Evolutionary conservation across 2,888 invertebrate genomes (phyloP), one percentile per base, ranked within the genome.

Genomic region (Polia nebulosa): DNA sequence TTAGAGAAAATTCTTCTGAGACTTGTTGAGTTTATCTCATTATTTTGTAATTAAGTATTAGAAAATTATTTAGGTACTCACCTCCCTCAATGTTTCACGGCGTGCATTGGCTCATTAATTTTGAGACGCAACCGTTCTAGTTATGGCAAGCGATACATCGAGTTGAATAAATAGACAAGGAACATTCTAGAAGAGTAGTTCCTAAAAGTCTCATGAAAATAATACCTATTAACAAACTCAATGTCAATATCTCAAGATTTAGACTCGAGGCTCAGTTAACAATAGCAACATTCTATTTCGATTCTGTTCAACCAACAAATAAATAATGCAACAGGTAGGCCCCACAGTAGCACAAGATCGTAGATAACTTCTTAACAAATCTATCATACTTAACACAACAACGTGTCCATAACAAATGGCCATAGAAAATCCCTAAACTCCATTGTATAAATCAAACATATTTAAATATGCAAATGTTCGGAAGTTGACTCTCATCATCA

Each of bases 381-480:
- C 55, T 29, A 20, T 68, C 44, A 63, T 63, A 34, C 49, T 64
- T 56, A 74, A 44, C 29, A 47, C 22, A 57, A 67, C 44, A 57
- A 29, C 9, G 20, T 22, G 25, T 51, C 56, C 22, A 58, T 52
- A 57, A 78, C 58, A 76, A 64, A 74, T 67, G 25, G 13, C 58
- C 27, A 39, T 67, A 70, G 27, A 45, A 71, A 66, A 66, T 62
- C 69, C 55, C 69, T 66, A 59, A 67, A 45, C 49, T 29, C 68
- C 32, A 58, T 80, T 72, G 77, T 76, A 72, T 80, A 77, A 81
- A 81, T 68, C 59, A 80, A 53, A 13, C 44, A 56, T 57, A 58
- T 66, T 63, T 58, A 47, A 22, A 56, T 80, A 82, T 81, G 78
- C 52, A 62, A 78, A 82, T 78, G 22, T 68, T 71, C 81, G 59